Base-by-base conservation (phyloP, 2,113 vertebrate species). In the Lepisosteus osseus region DNA sequence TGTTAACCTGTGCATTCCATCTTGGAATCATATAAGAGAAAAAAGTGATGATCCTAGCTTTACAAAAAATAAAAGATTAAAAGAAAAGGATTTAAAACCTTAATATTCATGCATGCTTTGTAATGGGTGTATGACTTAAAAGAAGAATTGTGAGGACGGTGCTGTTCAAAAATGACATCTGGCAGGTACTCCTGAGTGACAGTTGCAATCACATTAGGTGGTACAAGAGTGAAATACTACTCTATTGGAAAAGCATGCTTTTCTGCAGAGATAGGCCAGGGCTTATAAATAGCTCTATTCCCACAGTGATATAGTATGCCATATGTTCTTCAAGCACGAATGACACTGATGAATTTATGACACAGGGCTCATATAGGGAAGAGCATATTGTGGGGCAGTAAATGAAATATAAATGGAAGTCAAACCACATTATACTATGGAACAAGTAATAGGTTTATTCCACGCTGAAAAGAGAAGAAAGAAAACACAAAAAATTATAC, bases 231-330 rank as follows among this genome's bases (percentile, higher is more conserved):
- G 9, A 3, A 29, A 7, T 42, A 17, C 43, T 6, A 44, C 40
- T 59, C 54, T 17, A 44, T 7, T 59, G 43, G 56, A n/a, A 54
- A 70, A 2, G 29, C 55, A 12, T 13, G 14, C 47, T 63, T 47
- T 51, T 63, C 66, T 57, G 61, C 54, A 74, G 74, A 79, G 73
- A 45, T 66, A 72, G 66, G 70, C 56, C 65, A 15, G 65, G 45
- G 63, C 43, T 57, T 83, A 74, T 78, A 79, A 72, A 75, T 71
- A 79, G 71, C 51, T 76, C 64, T 61, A 68, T 68, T 81, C 70
- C 72, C 69, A 70, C 61, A 67, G 67, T 79, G 43, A 71, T 15
- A n/a, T 59, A 45, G 54, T 8, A 6, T 64, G 11, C 68, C 42
- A 70, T 71, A 6, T 72, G 69, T 54, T 55, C n/a, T 51, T 2